Evolutionary conservation across 2,888 invertebrate species (phyloP), one percentile per base, ranked within the genome.

Genomic region (Aquatica leii): DNA sequence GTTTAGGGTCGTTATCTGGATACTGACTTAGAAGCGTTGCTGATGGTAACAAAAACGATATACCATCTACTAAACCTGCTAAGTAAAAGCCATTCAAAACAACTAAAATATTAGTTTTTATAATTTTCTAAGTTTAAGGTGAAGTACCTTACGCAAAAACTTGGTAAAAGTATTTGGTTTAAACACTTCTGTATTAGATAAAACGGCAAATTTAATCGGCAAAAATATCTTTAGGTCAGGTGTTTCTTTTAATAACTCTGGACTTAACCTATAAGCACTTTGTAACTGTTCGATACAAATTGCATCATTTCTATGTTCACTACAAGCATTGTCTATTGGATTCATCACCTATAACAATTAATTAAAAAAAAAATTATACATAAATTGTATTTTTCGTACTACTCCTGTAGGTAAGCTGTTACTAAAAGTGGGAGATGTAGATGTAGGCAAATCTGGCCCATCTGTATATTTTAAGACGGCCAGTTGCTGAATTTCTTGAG

Each of bases 151-250:
- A 94, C 94, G 93, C 80, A 94, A 88, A 81, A 88, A 93, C 83
- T 92, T 85, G 83, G 94, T 93, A 83, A 94, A 94, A 12, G 92
- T 93, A 76, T 94, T 93, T 1, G 93, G 92, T 74, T 89, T 90
- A 87, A 94, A 94, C 59, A 94, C 85, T 85, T 93, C 92, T 80
- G 93, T 92, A 0, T 93, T 92, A 75, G 90, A 88, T 82, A 93
- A 94, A 73, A 92, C 88, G 78, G 91, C 90, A 87, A 94, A 94
- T 76, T 93, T 88, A 88, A 94, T 94, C 54, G 94, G 94, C 81
- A 94, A 86, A 87, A 94, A 94, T 77, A 94, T 93, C 82, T 94
- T 94, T 52, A 94, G 91, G 78, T 94, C 93, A 2, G 94, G 94
- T 71, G 91, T 87, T 76, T 90, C 90, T 76, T 91, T 90, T 50